Conservation (phyloP, 2,113 vertebrate genomes). For the Thinocorus orbignyianus region DNA sequence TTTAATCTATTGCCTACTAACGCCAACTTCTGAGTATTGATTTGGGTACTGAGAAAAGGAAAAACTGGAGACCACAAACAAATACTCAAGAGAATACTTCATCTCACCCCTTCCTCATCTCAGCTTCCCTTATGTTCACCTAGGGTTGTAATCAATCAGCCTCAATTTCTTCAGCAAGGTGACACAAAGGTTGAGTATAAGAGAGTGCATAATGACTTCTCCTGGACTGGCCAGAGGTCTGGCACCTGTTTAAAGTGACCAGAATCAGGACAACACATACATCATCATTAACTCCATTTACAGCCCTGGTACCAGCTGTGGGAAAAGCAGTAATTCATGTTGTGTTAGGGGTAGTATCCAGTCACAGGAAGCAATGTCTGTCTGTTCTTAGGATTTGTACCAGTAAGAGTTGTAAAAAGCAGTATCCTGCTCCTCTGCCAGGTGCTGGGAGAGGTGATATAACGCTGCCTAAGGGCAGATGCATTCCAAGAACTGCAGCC, state of each 20-base stretch:
- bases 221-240: neutral
- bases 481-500: neutral
- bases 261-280: rapidly evolving
- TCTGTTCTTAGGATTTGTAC: neutral
- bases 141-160: neutral
- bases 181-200: neutral
- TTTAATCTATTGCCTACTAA: neutral
- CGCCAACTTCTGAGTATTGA: neutral
- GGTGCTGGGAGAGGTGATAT: neutral
- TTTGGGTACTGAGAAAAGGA: neutral
- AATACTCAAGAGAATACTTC: neutral
- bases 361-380: neutral
- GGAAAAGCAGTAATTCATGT: neutral
- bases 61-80: neutral
- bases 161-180: neutral
- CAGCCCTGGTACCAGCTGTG: neutral
- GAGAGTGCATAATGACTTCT: neutral
- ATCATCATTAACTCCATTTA: neutral
- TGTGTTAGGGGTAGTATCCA: neutral
- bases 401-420: neutral
- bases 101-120: neutral
- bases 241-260: neutral
- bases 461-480: neutral
- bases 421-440: neutral
- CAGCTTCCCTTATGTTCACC: neutral